phyloP scores from a whole-genome alignment of 2,113 vertebrate genomes.

The Ictalurus furcatus region DNA sequence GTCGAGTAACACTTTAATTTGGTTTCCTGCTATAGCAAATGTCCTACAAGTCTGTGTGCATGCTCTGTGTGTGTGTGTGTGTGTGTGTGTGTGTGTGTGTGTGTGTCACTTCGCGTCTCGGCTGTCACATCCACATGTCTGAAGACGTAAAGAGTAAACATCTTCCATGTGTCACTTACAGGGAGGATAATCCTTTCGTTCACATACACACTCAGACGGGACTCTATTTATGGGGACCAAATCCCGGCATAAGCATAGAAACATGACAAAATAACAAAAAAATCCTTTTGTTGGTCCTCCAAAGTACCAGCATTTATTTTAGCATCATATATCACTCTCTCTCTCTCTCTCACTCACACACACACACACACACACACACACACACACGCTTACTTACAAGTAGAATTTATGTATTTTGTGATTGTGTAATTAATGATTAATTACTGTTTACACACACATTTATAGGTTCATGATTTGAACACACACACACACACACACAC shows the following conservation, averaged over 20 bases:
- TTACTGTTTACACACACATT: not conserved
- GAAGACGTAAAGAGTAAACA: not conserved
- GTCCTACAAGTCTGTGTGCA: not conserved
- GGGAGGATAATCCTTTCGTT: not conserved
- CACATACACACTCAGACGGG: not conserved
- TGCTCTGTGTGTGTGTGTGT: not conserved
- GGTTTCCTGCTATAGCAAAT: not conserved
- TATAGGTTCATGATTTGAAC: not conserved
- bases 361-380: not conserved
- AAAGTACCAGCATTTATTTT: not conserved
- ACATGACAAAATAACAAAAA: not conserved
- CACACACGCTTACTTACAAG: not conserved
- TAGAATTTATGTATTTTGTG: not conserved
- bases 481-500: not conserved
- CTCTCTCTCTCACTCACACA: not conserved
- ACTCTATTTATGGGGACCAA: not conserved
- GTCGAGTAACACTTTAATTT: constrained; percentile 22
- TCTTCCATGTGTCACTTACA: constrained; percentile 32
- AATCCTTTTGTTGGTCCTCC: not conserved
- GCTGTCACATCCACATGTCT: constrained; percentile 33
- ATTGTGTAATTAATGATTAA: not conserved
- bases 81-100: not conserved
- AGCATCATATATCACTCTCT: not conserved
- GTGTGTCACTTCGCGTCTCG: not conserved
- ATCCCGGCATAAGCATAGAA: not conserved